Conservation (phyloP, 2,113 vertebrate species). For the Phrynosoma blainvillii region DNA sequence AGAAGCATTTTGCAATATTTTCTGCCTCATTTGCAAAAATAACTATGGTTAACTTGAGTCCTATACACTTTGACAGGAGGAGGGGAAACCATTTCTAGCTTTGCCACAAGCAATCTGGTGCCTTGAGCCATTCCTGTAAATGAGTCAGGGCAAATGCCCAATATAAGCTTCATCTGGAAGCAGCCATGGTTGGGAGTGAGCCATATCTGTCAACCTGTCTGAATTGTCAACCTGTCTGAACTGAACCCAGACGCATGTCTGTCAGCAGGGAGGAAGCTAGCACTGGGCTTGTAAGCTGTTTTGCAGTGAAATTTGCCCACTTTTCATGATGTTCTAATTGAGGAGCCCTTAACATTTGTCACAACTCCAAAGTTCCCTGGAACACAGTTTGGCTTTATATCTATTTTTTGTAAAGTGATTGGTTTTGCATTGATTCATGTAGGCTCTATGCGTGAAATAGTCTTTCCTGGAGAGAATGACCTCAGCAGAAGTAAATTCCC, state of each 20-base stretch:
- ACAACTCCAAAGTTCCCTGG: neutral
- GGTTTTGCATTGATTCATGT: neutral
- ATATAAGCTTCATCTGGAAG: neutral
- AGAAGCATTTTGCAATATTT: too few relatives aligned
- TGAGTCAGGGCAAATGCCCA: too few relatives aligned
- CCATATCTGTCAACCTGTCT: neutral
- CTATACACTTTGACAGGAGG: too few relatives aligned
- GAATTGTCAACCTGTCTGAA: neutral
- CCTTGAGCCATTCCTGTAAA: neutral
- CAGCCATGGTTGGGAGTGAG: neutral
- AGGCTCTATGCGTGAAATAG: neutral
- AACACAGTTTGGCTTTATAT: neutral
- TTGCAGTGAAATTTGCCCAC: neutral
- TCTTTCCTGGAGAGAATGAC: neutral
- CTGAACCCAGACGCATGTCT: neutral
- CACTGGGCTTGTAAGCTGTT: neutral
- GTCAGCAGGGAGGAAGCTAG: neutral
- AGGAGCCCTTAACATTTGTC: neutral
- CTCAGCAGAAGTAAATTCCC: neutral
- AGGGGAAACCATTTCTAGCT: too few relatives aligned
- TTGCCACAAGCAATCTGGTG: neutral
- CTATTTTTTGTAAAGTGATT: neutral
- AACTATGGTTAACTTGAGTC: too few relatives aligned
- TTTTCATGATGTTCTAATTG: neutral
- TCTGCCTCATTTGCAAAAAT: too few relatives aligned